These are phyloP conservation scores for Pipistrellus kuhlii DNA, from an alignment of 2,797 vertebrate genomes.

Conservation along the genomic window DNA sequence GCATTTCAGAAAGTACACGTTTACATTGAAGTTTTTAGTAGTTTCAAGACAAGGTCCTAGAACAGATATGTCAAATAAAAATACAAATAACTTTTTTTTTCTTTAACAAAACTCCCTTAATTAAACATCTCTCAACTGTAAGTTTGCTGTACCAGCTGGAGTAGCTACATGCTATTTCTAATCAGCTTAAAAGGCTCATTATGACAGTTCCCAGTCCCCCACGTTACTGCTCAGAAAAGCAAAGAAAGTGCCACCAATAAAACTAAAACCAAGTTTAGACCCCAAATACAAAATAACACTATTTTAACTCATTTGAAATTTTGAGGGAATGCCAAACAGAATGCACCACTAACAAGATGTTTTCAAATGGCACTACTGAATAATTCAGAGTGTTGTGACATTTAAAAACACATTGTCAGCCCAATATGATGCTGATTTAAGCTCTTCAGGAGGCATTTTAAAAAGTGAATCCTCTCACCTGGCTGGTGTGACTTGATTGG, in stretches of 20 bases:
- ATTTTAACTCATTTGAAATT: background rate
- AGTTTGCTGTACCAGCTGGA: background rate
- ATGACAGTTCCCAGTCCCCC: background rate
- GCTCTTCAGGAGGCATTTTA: background rate
- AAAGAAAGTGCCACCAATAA: background rate
- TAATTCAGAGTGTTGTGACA: background rate
- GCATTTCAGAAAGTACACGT: conserved; percentile 14
- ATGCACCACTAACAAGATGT: background rate
- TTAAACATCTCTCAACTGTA: background rate
- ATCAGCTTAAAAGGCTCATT: background rate
- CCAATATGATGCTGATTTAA: background rate
- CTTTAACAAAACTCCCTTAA: background rate
- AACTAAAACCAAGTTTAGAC: background rate
- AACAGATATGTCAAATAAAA: conserved; percentile 29
- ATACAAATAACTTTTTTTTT: background rate
- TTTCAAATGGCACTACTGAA: background rate
- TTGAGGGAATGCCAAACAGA: conserved; percentile 13
- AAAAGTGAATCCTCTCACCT: background rate
- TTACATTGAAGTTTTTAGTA: conserved; percentile 4
- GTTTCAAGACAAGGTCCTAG: background rate
- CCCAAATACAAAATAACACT: conserved; percentile 20
- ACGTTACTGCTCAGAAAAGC: background rate
- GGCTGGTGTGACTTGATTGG: too few relatives aligned
- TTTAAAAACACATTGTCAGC: background rate
- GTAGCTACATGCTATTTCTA: background rate